Percentiles rank a stretch among this genome's conserved stretches.
phyloP scores from a whole-genome alignment of 2,888 invertebrate species.

The Platynereis dumerilii region DNA sequence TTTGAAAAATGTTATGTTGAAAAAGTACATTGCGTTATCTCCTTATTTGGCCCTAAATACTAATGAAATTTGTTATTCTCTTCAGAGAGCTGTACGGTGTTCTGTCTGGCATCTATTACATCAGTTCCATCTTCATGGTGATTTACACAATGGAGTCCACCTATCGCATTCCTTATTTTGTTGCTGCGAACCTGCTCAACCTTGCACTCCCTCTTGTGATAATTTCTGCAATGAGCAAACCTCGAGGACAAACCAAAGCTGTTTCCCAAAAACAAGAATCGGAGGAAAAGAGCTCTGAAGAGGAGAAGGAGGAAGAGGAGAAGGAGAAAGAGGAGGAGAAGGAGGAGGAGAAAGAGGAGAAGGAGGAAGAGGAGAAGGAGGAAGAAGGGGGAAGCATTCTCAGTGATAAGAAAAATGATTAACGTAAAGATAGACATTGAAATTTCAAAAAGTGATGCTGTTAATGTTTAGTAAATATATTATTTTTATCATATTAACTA shows the following conservation, averaged over 20 bases:
- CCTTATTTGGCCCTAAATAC: not conserved
- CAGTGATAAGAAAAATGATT: too few species aligned
- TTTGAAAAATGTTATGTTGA: too few species aligned
- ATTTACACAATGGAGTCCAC: constrained; percentile 29
- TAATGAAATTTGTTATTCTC: not conserved
- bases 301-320: not conserved
- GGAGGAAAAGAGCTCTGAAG: not conserved
- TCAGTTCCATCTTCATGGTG: constrained; percentile 29
- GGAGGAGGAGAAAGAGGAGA: too few species aligned
- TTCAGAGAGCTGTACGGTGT: constrained; percentile 30
- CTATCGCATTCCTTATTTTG: constrained; percentile 31
- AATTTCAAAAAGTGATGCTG: too few species aligned
- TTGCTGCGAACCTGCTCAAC: constrained; percentile 29
- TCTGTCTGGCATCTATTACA: constrained; percentile 24
- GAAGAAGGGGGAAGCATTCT: too few species aligned
- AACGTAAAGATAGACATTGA: too few species aligned
- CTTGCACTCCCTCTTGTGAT: constrained; percentile 7
- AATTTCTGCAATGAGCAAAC: constrained; percentile 1
- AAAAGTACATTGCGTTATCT: too few species aligned
- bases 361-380: too few species aligned
- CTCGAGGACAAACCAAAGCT: not conserved
- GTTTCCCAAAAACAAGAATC: too few species aligned
- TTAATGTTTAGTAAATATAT: too few species aligned
- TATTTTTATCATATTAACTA: too few species aligned
- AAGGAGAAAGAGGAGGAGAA: not conserved